phyloP scores from a whole-genome alignment of 2,797 vertebrate genomes.

The Lepilemur septentrionalis region DNA sequence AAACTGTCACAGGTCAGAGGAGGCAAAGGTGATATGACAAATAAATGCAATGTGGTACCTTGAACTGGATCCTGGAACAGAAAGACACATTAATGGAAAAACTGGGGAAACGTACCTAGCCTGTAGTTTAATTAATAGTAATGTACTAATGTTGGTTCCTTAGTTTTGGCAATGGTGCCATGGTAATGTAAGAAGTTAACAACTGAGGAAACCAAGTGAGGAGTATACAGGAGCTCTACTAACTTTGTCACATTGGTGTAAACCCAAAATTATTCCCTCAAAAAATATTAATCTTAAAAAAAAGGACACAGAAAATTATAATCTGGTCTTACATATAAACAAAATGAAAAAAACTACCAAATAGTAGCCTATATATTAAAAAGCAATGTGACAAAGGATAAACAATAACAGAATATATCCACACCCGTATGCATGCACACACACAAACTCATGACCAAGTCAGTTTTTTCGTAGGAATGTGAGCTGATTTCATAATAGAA shows the following conservation, averaged over 20 bases:
- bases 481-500: neutral
- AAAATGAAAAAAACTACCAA: neutral
- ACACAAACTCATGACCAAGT: neutral
- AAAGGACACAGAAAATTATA: neutral
- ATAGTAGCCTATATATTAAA: neutral
- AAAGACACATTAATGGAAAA: neutral
- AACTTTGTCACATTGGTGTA: neutral
- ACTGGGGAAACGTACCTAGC: neutral
- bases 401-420: neutral
- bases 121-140: neutral
- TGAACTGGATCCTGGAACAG: neutral
- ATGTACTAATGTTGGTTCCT: neutral
- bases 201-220: neutral
- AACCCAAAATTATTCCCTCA: neutral
- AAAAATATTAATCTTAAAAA: neutral
- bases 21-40: neutral
- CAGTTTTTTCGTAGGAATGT: neutral
- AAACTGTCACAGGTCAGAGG: neutral
- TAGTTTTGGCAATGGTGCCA: neutral
- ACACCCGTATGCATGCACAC: too few species aligned
- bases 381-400: neutral
- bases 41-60: neutral
- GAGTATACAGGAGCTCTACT: neutral
- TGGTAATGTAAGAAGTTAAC: neutral
- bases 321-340: neutral